Conservation (phyloP, 2,113 vertebrate genomes). For the Todiramphus saurophagus region DNA sequence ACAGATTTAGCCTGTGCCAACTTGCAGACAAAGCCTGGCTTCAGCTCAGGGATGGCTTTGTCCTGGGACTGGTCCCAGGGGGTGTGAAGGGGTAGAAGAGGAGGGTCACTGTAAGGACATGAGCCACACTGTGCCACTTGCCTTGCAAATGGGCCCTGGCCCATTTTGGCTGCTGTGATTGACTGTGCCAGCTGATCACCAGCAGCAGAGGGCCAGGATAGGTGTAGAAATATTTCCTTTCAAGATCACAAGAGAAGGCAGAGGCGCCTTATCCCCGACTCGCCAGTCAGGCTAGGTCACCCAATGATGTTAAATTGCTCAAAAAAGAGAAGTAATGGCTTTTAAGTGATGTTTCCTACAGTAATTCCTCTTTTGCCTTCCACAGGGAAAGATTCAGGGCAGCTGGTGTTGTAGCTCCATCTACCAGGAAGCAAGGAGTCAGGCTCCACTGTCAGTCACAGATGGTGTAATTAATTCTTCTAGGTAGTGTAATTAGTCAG, state of each 20-base stretch:
- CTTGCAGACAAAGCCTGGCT: background rate
- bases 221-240: background rate
- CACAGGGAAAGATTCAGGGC: constrained; percentile 15
- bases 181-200: background rate
- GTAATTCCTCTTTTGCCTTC: constrained; percentile 27
- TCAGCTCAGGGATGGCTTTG: background rate
- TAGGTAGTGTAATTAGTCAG: constrained; percentile 68
- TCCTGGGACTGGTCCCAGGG: background rate
- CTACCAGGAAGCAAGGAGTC: constrained; percentile 65
- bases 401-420: constrained; percentile 58
- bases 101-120: background rate
- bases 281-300: background rate
- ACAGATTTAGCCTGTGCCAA: background rate
- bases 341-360: background rate
- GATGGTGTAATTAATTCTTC: constrained; percentile 74
- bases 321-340: constrained; percentile 39
- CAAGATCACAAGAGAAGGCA: background rate
- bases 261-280: background rate
- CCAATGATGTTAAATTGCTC: constrained; percentile 18
- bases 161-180: background rate
- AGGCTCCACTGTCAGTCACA: constrained; percentile 69
- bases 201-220: background rate
- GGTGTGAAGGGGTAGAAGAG: background rate
- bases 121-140: background rate
- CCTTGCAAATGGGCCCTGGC: background rate